These are phyloP conservation scores for Lordiphosa fenestrarum DNA, from an alignment of 2,888 invertebrate genomes.

Conservation along the genomic window DNA sequence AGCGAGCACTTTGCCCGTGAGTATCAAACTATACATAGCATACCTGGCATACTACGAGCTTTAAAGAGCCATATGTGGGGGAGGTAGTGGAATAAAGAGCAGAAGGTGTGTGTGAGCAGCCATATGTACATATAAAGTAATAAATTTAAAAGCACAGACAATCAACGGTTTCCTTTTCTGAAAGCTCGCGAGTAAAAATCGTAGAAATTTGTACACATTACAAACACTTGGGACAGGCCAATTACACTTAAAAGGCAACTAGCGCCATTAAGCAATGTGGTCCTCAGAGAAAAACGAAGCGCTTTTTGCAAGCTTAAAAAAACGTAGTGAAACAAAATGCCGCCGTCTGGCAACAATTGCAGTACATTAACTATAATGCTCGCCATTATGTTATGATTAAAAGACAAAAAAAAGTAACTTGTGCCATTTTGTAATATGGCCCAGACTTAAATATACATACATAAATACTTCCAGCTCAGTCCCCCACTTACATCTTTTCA, in stretches of 20 bases:
- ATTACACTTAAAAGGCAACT: slow-evolving; percentile 75
- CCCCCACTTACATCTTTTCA: no score
- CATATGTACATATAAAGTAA: slow-evolving; percentile 59
- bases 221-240: slow-evolving; percentile 70
- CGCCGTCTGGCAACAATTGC: slow-evolving; percentile 60
- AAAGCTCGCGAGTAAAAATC: no score
- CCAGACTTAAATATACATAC: no score
- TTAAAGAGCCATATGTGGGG: slow-evolving; percentile 3
- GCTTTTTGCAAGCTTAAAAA: slow-evolving; percentile 53
- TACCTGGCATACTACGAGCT: no score
- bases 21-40: slow-evolving; percentile 58
- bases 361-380: slow-evolving; percentile 66
- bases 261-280: slow-evolving; percentile 61
- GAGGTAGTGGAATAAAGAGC: no score
- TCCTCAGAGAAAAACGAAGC: slow-evolving; percentile 17
- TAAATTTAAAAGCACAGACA: slow-evolving; percentile 70
- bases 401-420: slow-evolving; percentile 21
- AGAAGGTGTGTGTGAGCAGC: slow-evolving; percentile 2
- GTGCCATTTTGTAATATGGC: no score
- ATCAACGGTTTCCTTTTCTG: slow-evolving; percentile 1
- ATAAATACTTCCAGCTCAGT: no score
- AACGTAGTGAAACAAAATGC: slow-evolving; percentile 6
- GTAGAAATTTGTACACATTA: slow-evolving; percentile 41
- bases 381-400: slow-evolving; percentile 61
- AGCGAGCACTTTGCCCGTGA: slow-evolving; percentile 80